Base-by-base conservation (phyloP, 1,140 invertebrate species). In the Caenorhabditis latens region DNA sequence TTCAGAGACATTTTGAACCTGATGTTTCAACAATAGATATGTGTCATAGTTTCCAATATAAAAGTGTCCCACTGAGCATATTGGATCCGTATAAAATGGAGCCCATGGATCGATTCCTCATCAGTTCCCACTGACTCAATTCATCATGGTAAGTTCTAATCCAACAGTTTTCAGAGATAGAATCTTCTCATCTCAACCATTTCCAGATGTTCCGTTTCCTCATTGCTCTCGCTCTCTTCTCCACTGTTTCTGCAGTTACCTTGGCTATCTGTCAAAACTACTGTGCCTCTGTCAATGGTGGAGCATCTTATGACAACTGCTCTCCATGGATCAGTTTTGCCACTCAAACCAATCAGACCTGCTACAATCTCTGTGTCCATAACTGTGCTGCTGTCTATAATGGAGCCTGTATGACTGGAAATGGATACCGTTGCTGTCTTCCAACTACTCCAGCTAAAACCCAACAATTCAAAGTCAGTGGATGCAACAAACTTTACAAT, bases 351-450 rank as follows among this genome's bases (percentile, higher is more conserved):
- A 58, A 58, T n/a, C 13, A 58, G 19, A 58, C 55, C 19, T 58
- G 55, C 55, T 58, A 58, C 55, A 58, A 58, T 58, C 55, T 58
- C 14, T 58, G 55, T 19, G 55, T 58, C 55, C 55, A 58, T 58
- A 58, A 58, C 19, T 58, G 13, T 58, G 55, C 55, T 19, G 55
- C 55, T 19, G 55, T 58, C 55, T 19, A 58, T 58, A 4, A 14
- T 58, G 55, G 55, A 58, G 19, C 55, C 55, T 58, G 55, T 58
- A 58, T 58, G 55, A 58, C 55, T 58, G 55, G 55, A 58, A n/a
- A 19, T n/a, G 19, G 55, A 58, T 58, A 16, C 55, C 11, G 19
- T 16, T 58, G 55, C 55, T 58, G 55, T 19, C 19, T 58, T 14
- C 13, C 11, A 14, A 58, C 55, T 19, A 58, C 55, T 58, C 55